Evolutionary conservation across 1,140 invertebrate species (phyloP).

Genomic region (Ceratosolen solmsi): DNA sequence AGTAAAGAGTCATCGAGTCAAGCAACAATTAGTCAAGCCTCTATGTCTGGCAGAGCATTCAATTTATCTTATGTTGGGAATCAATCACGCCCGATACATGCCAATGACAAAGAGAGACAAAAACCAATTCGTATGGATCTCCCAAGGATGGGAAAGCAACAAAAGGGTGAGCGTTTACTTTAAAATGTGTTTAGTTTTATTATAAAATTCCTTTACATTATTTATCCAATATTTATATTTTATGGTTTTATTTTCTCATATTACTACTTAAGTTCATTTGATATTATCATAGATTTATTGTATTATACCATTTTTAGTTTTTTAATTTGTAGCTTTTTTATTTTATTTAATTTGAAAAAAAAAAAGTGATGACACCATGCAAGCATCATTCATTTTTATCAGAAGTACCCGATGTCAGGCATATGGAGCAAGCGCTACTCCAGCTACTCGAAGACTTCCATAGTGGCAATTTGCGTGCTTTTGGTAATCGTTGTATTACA

Average conservation of each 20-base stretch:
- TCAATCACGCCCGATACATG: slow-evolving; percentile 73
- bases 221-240: too few relatives aligned
- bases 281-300: slow-evolving; percentile 51
- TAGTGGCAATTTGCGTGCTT: slow-evolving; percentile 93
- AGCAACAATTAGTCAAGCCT: slow-evolving; percentile 65
- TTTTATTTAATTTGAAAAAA: slow-evolving; percentile 53
- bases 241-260: too few relatives aligned
- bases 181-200: background rate
- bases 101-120: slow-evolving; percentile 76
- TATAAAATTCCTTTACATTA: too few relatives aligned
- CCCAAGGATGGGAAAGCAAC: slow-evolving; percentile 70
- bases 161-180: slow-evolving; percentile 69
- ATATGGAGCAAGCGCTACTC: slow-evolving; percentile 93
- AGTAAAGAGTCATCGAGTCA: slow-evolving; percentile 71
- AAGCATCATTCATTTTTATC: slow-evolving; percentile 91
- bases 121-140: slow-evolving; percentile 67
- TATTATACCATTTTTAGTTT: slow-evolving; percentile 58
- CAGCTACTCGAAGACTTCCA: slow-evolving; percentile 94
- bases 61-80: slow-evolving; percentile 57
- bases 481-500: slow-evolving; percentile 76
- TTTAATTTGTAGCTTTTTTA: slow-evolving; percentile 56
- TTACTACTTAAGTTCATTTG: too few relatives aligned
- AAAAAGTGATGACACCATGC: slow-evolving; percentile 66
- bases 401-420: slow-evolving; percentile 93
- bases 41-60: background rate